These are phyloP conservation scores for Python bivittatus DNA, from an alignment of 2,113 vertebrate genomes.

Conservation along the genomic window DNA sequence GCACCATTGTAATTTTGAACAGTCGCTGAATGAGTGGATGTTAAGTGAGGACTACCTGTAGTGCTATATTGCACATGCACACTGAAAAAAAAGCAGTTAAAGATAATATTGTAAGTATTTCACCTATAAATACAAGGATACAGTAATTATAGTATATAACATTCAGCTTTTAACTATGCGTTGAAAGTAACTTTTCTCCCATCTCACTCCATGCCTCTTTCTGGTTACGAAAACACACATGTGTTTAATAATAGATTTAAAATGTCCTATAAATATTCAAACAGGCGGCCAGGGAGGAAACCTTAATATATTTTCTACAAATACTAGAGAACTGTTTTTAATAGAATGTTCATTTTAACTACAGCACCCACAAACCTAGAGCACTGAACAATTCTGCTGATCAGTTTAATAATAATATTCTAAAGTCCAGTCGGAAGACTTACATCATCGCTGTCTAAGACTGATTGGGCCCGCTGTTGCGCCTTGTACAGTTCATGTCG, in stretches of 20 bases:
- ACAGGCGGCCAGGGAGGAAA: not conserved
- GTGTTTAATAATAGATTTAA: not conserved
- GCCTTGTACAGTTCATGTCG: conserved; percentile 81
- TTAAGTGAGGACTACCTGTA: not conserved
- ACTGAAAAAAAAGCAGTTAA: not conserved
- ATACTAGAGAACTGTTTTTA: not conserved
- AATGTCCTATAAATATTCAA: not conserved
- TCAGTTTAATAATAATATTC: not conserved
- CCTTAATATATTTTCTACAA: not conserved
- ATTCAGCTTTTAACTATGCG: not conserved
- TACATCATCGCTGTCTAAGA: conserved; percentile 77
- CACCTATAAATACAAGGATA: not conserved
- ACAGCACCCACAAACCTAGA: not conserved
- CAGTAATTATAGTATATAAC: not conserved
- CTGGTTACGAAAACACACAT: not conserved
- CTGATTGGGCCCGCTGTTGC: conserved; percentile 72
- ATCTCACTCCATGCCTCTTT: not conserved
- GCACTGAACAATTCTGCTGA: not conserved
- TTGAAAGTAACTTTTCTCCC: not conserved
- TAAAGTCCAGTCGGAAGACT: conserved; percentile 24
- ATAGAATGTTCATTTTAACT: not conserved
- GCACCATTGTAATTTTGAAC: not conserved
- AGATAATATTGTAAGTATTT: not conserved
- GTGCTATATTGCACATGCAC: not conserved
- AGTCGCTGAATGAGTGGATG: not conserved